Evolutionary conservation across 2,888 invertebrate genomes (phyloP), one percentile per base, ranked within the genome.

Genomic region (Drosophila eohydei): DNA sequence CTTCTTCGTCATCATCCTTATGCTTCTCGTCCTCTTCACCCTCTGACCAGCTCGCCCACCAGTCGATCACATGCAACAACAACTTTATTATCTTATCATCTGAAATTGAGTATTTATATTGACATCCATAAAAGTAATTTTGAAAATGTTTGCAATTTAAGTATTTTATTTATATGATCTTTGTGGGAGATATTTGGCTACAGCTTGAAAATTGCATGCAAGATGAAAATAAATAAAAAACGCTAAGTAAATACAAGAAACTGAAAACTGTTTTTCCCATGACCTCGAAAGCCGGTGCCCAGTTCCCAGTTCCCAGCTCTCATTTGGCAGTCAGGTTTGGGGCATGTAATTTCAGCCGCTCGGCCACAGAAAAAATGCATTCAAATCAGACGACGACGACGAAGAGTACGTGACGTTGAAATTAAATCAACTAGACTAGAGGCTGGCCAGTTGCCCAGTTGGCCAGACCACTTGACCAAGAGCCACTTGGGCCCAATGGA

Each of bases 401-500:
- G 81, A 70, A 75, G 80, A 88, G 11, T 50, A 50, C 90, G 85
- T 90, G 87, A 90, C 83, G 89, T 88, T 90, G 84, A 90, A 89
- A 89, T 90, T 90, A 87, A 88, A 83, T 89, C 88, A 88, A 88
- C 89, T 83, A 77, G 89, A 87, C 86, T 81, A 78, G 80, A 88
- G 84, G 84, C 67, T 32, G n/a, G 62, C 50, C 56, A 63, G 38
- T 36, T 58, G 48, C 56, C 51, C 63, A 57, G 73, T 71, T 73
- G 58, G 76, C 68, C 72, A 76, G 76, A 59, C 83, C 76, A 88
- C 85, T 87, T 81, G 88, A 79, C 88, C 80, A 81, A 78, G 76
- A 46, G 69, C 60, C 59, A 48, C 54, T 44, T 44, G 56, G 21
- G 50, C 63, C 55, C 60, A 67, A 56, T 50, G 57, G 54, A 77